Conservation (phyloP, 2,888 invertebrate species). For the Panzeria rudis region DNA sequence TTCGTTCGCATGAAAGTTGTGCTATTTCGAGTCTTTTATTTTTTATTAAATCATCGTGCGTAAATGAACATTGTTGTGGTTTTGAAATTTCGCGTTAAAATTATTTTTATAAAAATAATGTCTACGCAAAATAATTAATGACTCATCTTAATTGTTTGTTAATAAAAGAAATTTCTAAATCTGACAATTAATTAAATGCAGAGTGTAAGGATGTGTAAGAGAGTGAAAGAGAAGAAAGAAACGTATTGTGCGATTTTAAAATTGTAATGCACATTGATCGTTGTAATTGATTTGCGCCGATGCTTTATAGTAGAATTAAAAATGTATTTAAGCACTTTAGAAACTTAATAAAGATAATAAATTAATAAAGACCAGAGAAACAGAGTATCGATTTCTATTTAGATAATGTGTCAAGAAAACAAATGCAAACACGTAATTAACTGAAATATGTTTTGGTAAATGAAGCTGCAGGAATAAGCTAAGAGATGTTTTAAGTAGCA, state of each 20-base stretch:
- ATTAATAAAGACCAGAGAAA: neutral
- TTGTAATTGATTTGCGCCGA: slow-evolving; percentile 8
- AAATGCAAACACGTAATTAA: neutral
- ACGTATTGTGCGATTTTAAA: slow-evolving; percentile 18
- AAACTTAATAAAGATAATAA: neutral
- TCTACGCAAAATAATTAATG: slow-evolving; percentile 59
- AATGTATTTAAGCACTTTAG: neutral
- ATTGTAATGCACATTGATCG: slow-evolving; percentile 1
- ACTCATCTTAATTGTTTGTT: slow-evolving; percentile 56
- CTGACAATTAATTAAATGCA: slow-evolving; percentile 19
- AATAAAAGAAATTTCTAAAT: slow-evolving; percentile 61
- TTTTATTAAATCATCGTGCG: slow-evolving; percentile 50
- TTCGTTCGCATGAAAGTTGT: slow-evolving; percentile 8
- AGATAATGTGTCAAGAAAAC: neutral
- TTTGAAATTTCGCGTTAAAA: slow-evolving; percentile 54
- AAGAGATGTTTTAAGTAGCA: no score
- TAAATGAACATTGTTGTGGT: slow-evolving; percentile 62
- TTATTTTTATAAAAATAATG: slow-evolving; percentile 29
- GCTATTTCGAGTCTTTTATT: neutral
- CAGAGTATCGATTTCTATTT: neutral
- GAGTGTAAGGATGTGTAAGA: neutral
- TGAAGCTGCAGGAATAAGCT: no score
- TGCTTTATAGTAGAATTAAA: neutral
- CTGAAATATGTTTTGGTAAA: neutral
- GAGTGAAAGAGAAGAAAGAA: slow-evolving; percentile 3